Evolutionary conservation across 2,888 invertebrate genomes (phyloP), one percentile per base, ranked within the genome.

Genomic region (Andricus quercusramuli): DNA sequence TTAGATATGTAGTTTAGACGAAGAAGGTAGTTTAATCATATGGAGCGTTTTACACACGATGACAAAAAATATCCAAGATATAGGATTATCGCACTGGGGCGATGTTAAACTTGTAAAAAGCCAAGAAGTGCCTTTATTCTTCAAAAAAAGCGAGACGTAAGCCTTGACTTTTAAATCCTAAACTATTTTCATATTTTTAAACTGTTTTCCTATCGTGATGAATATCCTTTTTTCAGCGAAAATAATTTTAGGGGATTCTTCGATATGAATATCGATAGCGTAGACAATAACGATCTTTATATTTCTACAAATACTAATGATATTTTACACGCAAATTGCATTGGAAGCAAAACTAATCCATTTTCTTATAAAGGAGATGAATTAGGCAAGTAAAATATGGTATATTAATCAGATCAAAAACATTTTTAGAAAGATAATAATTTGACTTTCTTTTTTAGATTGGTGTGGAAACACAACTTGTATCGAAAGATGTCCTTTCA

Each of bases 1-100:
- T 82, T 83, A 94, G 94, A 91, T 94, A 78, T 94, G 94, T 85
- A 93, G 93, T 80, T 89, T 94, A 83, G 94, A 94, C 83, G 94
- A 94, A 84, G 91, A 92, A 70, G 94, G 94, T 11, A 88, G 84
- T 56, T 86, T 94, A 76, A 92, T 94, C 44, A 88, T 94, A 79
- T 94, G 94, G 94, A 93, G 93, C 82, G 91, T 94, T 44, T 90
- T 94, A 62, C 84, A 90, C 84, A 91, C 88, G 76, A 88, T 92
- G 79, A 89, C 87, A 59, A 83, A 84, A 67, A 88, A 78, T 82
- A 47, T 84, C 2, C 89, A 91, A 3, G 92, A 93, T 85, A 87
- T 92, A 51, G 93, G 92, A 62, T 88, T 93, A 66, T 91, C 93
- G 9, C 90, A 91, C 82, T 93, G 93, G 93, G 92, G 93, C 15